Evolutionary conservation across 2,797 vertebrate species (phyloP).

Genomic region (Cirrhinus mrigala): DNA sequence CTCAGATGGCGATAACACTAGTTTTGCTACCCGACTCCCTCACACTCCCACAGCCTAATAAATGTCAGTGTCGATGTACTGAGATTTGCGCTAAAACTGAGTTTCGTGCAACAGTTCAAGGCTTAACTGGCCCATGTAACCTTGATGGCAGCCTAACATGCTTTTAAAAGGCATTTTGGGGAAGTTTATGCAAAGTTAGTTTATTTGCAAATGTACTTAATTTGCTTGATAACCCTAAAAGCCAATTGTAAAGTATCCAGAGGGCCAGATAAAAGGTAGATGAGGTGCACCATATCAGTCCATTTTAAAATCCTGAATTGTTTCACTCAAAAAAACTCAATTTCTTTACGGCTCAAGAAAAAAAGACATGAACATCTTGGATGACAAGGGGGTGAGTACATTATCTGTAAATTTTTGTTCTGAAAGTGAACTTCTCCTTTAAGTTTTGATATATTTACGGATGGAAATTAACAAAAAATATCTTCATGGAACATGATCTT

Average conservation of each 20-base stretch:
- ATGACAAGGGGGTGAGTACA: too few relatives aligned
- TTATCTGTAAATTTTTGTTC: too few relatives aligned
- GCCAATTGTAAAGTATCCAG: conserved; percentile 23
- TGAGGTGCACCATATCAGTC: too few relatives aligned
- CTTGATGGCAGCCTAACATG: conserved; percentile 39
- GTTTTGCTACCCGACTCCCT: conserved; percentile 49
- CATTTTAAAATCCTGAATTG: too few relatives aligned
- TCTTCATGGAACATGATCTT: too few relatives aligned
- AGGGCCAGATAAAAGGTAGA: conserved; percentile 17
- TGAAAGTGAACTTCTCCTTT: too few relatives aligned
- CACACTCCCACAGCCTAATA: conserved; percentile 36
- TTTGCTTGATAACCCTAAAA: conserved; percentile 53
- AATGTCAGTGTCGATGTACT: conserved; percentile 57
- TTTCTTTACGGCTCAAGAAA: too few relatives aligned
- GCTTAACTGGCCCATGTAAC: conserved; percentile 54
- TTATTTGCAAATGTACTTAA: conserved; percentile 49
- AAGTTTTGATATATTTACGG: too few relatives aligned
- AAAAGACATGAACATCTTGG: too few relatives aligned
- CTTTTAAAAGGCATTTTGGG: conserved; percentile 52
- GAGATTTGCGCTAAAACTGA: conserved; percentile 30
- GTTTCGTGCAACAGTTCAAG: conserved; percentile 13
- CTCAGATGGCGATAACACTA: conserved; percentile 61
- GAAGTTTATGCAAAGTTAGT: conserved; percentile 48
- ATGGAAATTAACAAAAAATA: too few relatives aligned
- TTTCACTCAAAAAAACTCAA: too few relatives aligned